Base-by-base conservation (phyloP, 2,113 vertebrate species). In the Empidonax alnorum region DNA sequence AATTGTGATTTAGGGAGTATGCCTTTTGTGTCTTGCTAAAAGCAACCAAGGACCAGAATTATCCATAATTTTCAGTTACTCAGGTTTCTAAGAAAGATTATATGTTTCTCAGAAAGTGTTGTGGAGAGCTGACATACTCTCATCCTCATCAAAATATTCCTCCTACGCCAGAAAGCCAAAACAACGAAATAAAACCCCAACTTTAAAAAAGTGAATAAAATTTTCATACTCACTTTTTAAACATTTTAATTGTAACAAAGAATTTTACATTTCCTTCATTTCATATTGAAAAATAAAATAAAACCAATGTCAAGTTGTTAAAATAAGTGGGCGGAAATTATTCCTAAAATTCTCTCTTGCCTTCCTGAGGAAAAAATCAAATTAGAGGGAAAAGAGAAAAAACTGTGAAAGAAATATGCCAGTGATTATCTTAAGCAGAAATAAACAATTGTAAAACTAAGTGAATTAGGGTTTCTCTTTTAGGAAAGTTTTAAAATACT, bases 321-420 rank as follows among this genome's bases (percentile, higher is more conserved):
- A 84, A 69, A 69, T 39, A 47, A 49, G 24, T 0, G 0, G 23
- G 6, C 1, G 1, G 2, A 39, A 31, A 50, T 9, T 10, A 39
- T 73, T 87, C 89, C 67, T 14, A 53, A 53, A 69, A 47, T 44
- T 37, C 4, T 42, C 4, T 30, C 33, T 75, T 78, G 12, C 8
- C 2, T 53, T 81, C 27, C 39, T 50, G 14, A 84, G 12, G 12
- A 52, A 83, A 59, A 72, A 65, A 47, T 63, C 13, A 61, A 76
- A 31, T 13, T 23, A 35, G 6, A 80, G 5, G 73, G 10, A 72
- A 66, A n/a, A 23, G 12, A 84, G 31, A 58, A 84, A 90, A 78
- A 59, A 2, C 5, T 62, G 27, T 56, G n/a, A 83, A 90, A 73
- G 8, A 61, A 55, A 65, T 42, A 37, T 15, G 5, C 2, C 13